phyloP scores from a whole-genome alignment of 2,113 vertebrate species.

The Eonycteris spelaea region DNA sequence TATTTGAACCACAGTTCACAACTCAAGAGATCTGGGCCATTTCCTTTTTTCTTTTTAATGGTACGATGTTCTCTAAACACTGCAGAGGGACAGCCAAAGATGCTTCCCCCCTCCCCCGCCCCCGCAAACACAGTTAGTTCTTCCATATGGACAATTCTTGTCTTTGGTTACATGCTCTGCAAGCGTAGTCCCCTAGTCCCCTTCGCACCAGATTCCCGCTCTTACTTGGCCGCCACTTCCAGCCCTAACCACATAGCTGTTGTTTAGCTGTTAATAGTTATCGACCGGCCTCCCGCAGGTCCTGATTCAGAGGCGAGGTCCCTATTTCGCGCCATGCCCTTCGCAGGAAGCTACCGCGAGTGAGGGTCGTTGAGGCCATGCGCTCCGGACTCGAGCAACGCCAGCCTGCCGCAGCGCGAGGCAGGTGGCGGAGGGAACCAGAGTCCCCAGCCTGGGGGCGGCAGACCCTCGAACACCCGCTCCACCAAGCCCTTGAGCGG shows the following conservation, averaged over 20 bases:
- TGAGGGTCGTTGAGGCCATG: neutral
- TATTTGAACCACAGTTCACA: neutral
- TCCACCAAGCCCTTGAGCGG: accelerated
- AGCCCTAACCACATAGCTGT: neutral
- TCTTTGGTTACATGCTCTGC: neutral
- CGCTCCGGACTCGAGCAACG: neutral
- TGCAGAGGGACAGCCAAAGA: neutral
- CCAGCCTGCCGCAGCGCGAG: accelerated
- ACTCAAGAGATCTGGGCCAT: neutral
- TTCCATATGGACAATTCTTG: neutral
- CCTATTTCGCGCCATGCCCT: neutral
- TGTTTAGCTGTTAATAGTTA: neutral
- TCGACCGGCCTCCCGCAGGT: neutral
- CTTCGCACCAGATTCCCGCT: neutral
- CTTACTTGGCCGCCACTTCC: neutral
- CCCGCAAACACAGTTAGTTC: neutral
- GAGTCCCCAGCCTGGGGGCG: neutral
- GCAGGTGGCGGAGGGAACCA: neutral
- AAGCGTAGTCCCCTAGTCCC: neutral
- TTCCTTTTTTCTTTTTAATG: neutral
- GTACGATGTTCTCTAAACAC: neutral
- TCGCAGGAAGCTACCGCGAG: neutral
- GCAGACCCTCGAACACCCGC: accelerated
- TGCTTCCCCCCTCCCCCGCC: neutral
- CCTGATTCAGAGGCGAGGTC: neutral